Conservation (phyloP, 2,113 vertebrate genomes). For the Pampusana beccarii region DNA sequence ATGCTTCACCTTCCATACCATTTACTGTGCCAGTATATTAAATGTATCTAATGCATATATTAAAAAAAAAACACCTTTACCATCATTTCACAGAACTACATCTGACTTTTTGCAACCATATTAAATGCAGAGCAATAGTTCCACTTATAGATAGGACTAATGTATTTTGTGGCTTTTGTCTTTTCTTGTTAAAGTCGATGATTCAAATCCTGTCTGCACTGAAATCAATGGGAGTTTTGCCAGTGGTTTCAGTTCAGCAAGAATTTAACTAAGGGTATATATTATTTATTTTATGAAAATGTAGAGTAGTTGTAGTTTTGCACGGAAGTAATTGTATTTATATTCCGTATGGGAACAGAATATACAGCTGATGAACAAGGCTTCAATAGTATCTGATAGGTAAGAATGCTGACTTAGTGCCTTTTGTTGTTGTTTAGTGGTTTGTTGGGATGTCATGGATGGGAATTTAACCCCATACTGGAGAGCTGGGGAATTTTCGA, state of each 20-base stretch:
- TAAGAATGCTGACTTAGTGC: not conserved
- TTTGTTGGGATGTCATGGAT: not conserved
- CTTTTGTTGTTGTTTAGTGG: not conserved
- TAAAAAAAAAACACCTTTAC: not conserved
- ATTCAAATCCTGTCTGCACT: not conserved
- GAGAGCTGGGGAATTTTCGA: not conserved
- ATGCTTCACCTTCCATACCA: not conserved
- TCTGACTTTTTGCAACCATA: not conserved
- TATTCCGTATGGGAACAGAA: not conserved
- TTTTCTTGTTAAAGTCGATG: not conserved
- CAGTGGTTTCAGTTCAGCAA: not conserved
- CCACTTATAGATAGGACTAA: not conserved
- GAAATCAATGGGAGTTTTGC: not conserved
- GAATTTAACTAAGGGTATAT: not conserved
- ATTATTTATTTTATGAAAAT: not conserved
- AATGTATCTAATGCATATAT: not conserved
- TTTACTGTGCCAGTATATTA: not conserved
- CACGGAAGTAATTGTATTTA: not conserved
- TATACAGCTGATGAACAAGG: not conserved
- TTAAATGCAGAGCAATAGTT: not conserved
- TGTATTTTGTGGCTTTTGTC: not conserved
- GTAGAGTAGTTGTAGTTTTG: not conserved
- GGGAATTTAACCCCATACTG: not conserved
- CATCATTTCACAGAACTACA: not conserved
- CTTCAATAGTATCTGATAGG: not conserved